phyloP scores from a whole-genome alignment of 2,113 vertebrate genomes.

The Scolopax mira region DNA sequence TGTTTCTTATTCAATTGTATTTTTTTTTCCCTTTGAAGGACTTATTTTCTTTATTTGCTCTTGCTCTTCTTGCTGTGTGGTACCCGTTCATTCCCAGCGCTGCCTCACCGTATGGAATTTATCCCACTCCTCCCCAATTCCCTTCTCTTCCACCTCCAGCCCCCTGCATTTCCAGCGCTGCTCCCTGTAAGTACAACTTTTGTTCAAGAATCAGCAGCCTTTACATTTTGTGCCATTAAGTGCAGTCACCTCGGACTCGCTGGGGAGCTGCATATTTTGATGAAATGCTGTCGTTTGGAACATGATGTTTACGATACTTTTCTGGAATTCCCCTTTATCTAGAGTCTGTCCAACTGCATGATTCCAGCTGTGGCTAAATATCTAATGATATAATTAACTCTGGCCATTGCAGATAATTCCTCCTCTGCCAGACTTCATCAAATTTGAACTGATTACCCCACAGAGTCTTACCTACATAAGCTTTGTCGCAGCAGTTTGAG shows the following conservation, averaged over 20 bases:
- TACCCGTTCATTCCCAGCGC: background rate
- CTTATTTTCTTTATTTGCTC: background rate
- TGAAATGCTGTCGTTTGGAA: background rate
- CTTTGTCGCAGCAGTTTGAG: background rate
- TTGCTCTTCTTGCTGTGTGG: background rate
- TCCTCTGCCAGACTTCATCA: background rate
- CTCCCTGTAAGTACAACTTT: background rate
- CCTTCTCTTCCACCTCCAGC: background rate
- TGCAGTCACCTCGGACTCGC: background rate
- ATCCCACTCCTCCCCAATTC: background rate
- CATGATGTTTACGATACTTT: background rate
- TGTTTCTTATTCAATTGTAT: background rate
- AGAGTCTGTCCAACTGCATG: background rate
- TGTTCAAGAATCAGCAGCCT: background rate
- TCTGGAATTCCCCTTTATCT: constrained; percentile 25
- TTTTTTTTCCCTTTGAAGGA: background rate
- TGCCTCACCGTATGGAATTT: background rate
- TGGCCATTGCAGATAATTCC: background rate
- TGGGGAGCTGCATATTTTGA: background rate
- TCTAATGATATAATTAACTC: background rate
- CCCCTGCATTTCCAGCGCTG: fast-evolving
- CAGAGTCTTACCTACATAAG: background rate
- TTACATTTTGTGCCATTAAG: background rate
- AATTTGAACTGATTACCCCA: background rate
- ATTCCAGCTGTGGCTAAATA: background rate